Evolutionary conservation across 2,797 vertebrate species (phyloP).

Genomic region (Gymnocypris eckloni): DNA sequence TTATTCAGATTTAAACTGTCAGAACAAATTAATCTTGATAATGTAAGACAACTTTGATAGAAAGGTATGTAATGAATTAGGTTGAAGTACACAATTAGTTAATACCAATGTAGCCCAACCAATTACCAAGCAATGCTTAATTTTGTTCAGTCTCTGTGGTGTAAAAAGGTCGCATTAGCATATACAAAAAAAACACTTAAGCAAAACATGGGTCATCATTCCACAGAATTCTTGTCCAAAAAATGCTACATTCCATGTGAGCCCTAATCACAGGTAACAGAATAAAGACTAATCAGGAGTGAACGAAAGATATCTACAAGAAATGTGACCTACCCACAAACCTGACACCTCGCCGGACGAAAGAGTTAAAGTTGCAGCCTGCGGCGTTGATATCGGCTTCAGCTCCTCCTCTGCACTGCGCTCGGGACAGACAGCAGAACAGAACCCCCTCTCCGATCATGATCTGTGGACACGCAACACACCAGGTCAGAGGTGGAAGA

Average conservation of each 20-base stretch:
- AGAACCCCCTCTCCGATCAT: constrained; percentile 97
- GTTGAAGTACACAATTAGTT: too few species aligned
- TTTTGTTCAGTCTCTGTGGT: too few species aligned
- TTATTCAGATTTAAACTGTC: too few species aligned
- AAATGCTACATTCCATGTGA: neutral
- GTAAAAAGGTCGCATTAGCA: too few species aligned
- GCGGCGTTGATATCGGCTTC: constrained; percentile 97
- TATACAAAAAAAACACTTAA: too few species aligned
- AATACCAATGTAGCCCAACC: too few species aligned
- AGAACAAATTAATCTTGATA: too few species aligned
- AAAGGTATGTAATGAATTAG: too few species aligned
- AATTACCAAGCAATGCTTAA: too few species aligned
- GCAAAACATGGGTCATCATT: neutral
- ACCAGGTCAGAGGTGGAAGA: constrained; percentile 40
- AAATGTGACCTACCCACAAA: constrained; percentile 85
- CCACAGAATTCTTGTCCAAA: neutral
- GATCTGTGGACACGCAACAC: constrained; percentile 80
- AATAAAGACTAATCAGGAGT: neutral
- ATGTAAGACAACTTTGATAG: too few species aligned
- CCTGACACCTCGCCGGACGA: constrained; percentile 93
- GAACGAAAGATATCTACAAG: neutral
- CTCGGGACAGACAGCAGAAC: constrained; percentile 92
- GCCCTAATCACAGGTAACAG: neutral
- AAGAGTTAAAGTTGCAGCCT: constrained; percentile 99
- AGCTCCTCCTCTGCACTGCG: constrained; percentile 79